These are phyloP conservation scores for Pontoporia blainvillei DNA, from an alignment of 2,113 vertebrate genomes.

Conservation along the genomic window DNA sequence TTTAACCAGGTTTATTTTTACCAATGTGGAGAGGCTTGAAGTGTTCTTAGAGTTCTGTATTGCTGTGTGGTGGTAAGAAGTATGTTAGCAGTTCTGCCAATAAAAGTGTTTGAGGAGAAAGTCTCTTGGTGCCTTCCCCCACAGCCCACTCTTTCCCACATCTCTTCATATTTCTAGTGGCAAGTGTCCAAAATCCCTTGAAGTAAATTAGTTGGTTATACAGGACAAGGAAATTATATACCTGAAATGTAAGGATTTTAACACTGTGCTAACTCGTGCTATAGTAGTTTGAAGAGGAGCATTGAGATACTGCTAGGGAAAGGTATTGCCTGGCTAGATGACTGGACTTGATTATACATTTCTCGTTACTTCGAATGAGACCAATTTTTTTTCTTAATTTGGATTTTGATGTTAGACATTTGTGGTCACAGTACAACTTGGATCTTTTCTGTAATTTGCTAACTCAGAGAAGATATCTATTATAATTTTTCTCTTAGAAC, in stretches of 20 bases:
- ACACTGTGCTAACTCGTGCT: not conserved
- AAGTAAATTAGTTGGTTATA: slow-evolving; percentile 2
- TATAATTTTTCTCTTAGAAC: slow-evolving; percentile 14
- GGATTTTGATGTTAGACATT: slow-evolving; percentile 17
- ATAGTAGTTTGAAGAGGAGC: not conserved
- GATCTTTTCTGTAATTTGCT: not conserved
- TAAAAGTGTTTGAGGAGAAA: not conserved
- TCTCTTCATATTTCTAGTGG: not conserved
- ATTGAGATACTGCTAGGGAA: slow-evolving; percentile 13
- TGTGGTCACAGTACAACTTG: slow-evolving; percentile 4
- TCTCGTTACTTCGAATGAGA: not conserved
- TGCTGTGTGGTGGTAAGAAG: not conserved
- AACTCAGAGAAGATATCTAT: not conserved
- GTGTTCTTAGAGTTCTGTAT: not conserved
- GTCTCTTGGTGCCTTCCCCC: not conserved
- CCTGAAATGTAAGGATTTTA: slow-evolving; percentile 8
- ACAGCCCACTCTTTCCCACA: not conserved
- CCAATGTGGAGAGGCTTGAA: not conserved
- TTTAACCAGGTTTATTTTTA: slow-evolving; percentile 33
- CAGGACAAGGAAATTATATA: not conserved
- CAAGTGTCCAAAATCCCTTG: not conserved
- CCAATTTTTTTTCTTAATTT: slow-evolving; percentile 37
- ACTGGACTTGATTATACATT: not conserved
- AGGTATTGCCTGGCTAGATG: not conserved
- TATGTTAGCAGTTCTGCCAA: not conserved